phyloP scores from a whole-genome alignment of 2,888 invertebrate species.

The Platypus cylindrus region DNA sequence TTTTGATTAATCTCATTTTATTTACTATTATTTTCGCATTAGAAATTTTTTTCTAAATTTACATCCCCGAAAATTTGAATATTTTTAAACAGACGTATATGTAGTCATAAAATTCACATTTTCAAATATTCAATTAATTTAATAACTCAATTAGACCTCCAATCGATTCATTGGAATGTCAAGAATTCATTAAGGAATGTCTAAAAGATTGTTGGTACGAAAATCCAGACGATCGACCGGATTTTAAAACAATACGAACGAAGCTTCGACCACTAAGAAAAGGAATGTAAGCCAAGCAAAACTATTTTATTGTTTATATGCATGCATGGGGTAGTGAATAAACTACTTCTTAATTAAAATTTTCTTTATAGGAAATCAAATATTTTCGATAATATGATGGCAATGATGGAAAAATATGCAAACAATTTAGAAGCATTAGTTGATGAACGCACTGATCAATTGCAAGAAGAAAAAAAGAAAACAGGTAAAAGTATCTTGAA shows the following conservation, averaged over 20 bases:
- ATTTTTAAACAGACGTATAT: no score
- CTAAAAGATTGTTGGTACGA: constrained; percentile 82
- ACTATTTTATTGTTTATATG: not conserved
- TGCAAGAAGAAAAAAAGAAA: constrained; percentile 93
- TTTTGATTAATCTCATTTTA: no score
- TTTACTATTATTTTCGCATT: no score
- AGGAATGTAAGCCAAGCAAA: constrained; percentile 63
- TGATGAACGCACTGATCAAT: constrained; percentile 84
- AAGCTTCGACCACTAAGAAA: constrained; percentile 69
- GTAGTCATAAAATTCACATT: no score
- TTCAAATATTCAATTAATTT: no score
- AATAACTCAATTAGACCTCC: constrained; percentile 52
- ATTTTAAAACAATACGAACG: constrained; percentile 70
- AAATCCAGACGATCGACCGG: constrained; percentile 64
- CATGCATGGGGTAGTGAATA: not conserved
- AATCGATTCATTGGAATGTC: constrained; percentile 62
- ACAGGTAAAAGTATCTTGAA: constrained; percentile 48
- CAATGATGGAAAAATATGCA: constrained; percentile 96
- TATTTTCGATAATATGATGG: constrained; percentile 96
- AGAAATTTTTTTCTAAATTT: no score
- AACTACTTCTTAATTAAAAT: not conserved
- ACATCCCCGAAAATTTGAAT: no score
- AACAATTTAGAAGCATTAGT: constrained; percentile 89
- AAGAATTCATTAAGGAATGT: constrained; percentile 77
- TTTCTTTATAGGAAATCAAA: constrained; percentile 63